Conservation (phyloP, 2,797 vertebrate species). For the Sebastes cheni region DNA sequence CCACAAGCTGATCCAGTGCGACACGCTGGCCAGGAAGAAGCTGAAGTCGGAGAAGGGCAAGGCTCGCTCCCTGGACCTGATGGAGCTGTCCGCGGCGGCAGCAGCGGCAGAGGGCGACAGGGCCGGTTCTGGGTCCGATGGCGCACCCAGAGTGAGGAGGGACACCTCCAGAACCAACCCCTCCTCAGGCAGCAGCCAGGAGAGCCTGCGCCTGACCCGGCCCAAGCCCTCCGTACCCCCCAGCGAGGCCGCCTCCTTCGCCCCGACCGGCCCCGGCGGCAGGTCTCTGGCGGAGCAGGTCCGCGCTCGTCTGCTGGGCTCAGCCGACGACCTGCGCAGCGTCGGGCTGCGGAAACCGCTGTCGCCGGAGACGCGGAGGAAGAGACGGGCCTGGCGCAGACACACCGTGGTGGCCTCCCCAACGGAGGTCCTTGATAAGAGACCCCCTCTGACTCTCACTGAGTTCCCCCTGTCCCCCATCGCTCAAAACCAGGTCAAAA, state of each 20-base stretch:
- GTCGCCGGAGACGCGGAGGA: conserved; percentile 90
- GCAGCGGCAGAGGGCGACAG: conserved; percentile 8
- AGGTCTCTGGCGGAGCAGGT: conserved; percentile 84
- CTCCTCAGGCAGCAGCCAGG: conserved; percentile 80
- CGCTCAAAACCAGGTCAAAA: conserved; percentile 62
- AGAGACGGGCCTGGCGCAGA: conserved; percentile 91
- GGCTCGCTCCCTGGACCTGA: conserved; percentile 72
- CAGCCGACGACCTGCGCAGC: conserved; percentile 87
- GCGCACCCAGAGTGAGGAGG: not conserved
- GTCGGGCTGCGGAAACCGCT: conserved; percentile 87
- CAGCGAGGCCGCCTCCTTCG: conserved; percentile 71
- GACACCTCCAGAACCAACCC: conserved; percentile 73
- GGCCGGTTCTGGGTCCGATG: conserved; percentile 1
- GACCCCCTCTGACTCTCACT: conserved; percentile 40
- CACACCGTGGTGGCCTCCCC: conserved; percentile 94
- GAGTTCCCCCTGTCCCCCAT: conserved; percentile 49
- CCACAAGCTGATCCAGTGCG: conserved; percentile 94
- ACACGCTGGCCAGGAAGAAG: conserved; percentile 93
- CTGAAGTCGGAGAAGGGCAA: conserved; percentile 82
- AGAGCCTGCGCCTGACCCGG: conserved; percentile 59
- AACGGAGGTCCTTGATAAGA: conserved; percentile 68
- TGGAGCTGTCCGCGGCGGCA: conserved; percentile 55
- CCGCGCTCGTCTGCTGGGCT: conserved; percentile 81
- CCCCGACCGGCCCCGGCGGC: conserved; percentile 31
- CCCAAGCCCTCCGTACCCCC: conserved; percentile 35